phyloP scores from a whole-genome alignment of 1,140 invertebrate genomes.

The Hestina assimilis region DNA sequence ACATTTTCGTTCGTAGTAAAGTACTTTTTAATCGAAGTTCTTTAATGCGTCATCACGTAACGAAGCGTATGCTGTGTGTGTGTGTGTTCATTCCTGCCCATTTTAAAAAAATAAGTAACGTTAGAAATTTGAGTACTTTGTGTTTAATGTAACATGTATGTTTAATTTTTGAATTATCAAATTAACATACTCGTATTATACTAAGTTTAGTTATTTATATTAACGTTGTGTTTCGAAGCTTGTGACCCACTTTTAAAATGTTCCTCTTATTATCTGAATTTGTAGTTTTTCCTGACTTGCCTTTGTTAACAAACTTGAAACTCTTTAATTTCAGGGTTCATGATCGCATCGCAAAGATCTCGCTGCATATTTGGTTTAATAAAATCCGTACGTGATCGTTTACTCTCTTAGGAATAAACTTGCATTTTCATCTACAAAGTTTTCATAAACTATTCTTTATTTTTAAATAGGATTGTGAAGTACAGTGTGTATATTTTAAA shows the following conservation, averaged over 20 bases:
- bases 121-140: too few species aligned
- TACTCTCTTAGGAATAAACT: not conserved
- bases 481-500: too few species aligned
- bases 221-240: conserved; percentile 14
- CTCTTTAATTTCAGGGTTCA: conserved; percentile 23
- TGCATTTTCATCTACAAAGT: not conserved
- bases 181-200: conserved; percentile 22
- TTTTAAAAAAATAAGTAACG: too few species aligned
- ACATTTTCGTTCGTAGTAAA: too few species aligned
- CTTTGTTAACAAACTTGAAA: conserved; percentile 26
- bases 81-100: too few species aligned
- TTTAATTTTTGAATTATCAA: conserved; percentile 4
- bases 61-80: too few species aligned
- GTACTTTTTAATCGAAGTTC: too few species aligned
- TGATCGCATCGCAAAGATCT: conserved; percentile 17
- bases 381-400: not conserved
- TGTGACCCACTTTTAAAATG: conserved; percentile 24
- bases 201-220: conserved; percentile 13
- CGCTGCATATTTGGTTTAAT: conserved; percentile 7
- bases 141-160: not conserved
- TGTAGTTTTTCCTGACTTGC: conserved; percentile 21
- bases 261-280: conserved; percentile 14
- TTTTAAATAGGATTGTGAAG: too few species aligned
- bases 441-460: too few species aligned
- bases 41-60: too few species aligned